Evolutionary conservation across 1,140 invertebrate genomes (phyloP), one percentile per base, ranked within the genome.

Genomic region (Kradibia gibbosae): DNA sequence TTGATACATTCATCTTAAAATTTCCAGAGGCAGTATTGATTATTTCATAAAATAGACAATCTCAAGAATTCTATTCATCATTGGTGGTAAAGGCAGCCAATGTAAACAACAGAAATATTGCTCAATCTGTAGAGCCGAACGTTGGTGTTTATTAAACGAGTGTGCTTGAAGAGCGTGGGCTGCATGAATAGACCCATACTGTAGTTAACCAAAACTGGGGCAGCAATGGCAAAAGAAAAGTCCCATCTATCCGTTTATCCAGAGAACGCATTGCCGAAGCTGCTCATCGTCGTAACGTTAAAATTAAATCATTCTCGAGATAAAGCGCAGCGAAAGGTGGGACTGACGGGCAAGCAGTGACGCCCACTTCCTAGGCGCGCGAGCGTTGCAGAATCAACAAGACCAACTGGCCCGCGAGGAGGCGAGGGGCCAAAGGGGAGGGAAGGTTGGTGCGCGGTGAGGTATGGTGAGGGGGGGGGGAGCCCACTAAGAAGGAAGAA

Each of bases 241-340:
- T 25, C 4, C 8, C 45, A 48, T 76, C 8, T 28, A 48, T 76
- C 20, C 39, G 31, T 65, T 76, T 42, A 72, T 67, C 15, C 34
- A 1, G n/a, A 1, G n/a, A 57, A 70, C 60, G 67, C 17, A 42
- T 65, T 3, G 25, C 31, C 65, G 17, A 45, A 45, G 22, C 11
- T 25, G 45, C 42, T 75, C 55, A 34, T 55, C 8, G 15, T 11
- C 48, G 73, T 36, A 53, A 53, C 28, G 28, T 22, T 70, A 70
- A 78, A 78, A 78, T 78, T 67, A 78, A 78, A 84, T 85, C 82
- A 85, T 81, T 62, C 62, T n/a, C 50, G 62, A 80, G 77, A 84
- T 78, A 79, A 80, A 85, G 81, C 78, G 81, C 67, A 85, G 81
- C 83, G 84, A 84, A 85, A 86, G 83, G 83, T 60, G 81, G 82